Evolutionary conservation across 2,888 invertebrate genomes (phyloP), one percentile per base, ranked within the genome.

Genomic region (Pocota personata): DNA sequence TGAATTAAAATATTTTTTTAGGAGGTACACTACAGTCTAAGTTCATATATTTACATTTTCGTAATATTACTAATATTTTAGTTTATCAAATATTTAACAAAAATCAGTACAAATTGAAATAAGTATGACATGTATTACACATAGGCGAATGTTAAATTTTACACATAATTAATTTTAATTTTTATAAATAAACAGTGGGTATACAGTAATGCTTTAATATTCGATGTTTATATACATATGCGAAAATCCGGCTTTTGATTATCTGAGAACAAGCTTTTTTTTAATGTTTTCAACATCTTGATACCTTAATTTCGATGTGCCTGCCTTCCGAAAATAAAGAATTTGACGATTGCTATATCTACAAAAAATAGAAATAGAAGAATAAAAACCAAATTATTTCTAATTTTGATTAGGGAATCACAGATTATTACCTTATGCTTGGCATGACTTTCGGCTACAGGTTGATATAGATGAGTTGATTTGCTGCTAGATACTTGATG

Each of bases 201-300:
- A 72, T 72, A 57, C 72, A 66, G 24, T 62, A 64, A 58, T 79
- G 72, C 27, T 72, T 52, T 14, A 66, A 58, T 64, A 72, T 79
- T 79, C 79, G 79, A 79, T 79, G 79, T 79, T 66, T 79, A 79
- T 79, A 72, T 72, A 79, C 79, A 79, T 35, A 64, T 64, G 64
- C 57, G 58, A 71, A 48, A 78, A 35, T 77, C 32, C 48, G 69
- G 78, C 43, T 55, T 78, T 69, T 71, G 60, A 62, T 71, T 78
- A 78, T 52, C 60, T 60, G 52, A 24, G 52, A 55, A 55, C 35
- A 69, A 69, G 52, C 43, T 52, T 66, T 21, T n/a, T 37, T 16
- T 14, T 52, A 52, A 16, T 35, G 19, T 35, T 64, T 50, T 40
- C 40, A 66, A 46, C 35, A 8, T 50, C 14, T 24, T 69, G 14